Percentiles rank a stretch among this genome's conserved stretches.
Evolutionary conservation across 2,797 vertebrate genomes (phyloP).

Genomic region (Podarcis lilfordi): DNA sequence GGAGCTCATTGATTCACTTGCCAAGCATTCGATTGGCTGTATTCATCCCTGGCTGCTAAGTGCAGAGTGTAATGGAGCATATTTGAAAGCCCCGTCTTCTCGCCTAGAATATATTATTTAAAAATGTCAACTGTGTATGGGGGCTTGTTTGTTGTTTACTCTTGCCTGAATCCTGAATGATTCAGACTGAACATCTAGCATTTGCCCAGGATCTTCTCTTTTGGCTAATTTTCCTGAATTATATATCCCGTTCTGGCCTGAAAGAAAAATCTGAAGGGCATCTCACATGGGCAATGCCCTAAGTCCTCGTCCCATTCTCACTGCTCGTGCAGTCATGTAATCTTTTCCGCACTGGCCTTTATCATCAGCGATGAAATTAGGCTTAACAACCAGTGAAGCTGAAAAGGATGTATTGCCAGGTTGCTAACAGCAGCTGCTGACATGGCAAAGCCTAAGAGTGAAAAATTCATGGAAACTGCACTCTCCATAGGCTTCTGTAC

Average conservation of each 20-base stretch:
- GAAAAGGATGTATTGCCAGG: neutral
- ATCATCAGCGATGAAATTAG: conserved; percentile 20
- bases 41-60: conserved; percentile 66
- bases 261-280: conserved; percentile 21
- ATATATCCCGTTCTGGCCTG: conserved; percentile 41
- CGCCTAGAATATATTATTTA: conserved; percentile 78
- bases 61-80: conserved; percentile 64
- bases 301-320: neutral
- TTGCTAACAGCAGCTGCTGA: neutral
- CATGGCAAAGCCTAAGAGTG: neutral
- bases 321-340: conserved; percentile 15
- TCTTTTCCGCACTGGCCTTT: neutral
- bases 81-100: conserved; percentile 76
- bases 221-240: conserved; percentile 63
- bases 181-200: conserved; percentile 58
- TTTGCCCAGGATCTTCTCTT: conserved; percentile 52
- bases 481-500: neutral
- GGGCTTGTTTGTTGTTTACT: conserved; percentile 35
- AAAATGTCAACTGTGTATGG: conserved; percentile 75
- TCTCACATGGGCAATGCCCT: fast-evolving
- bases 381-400: neutral
- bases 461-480: neutral
- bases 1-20: conserved; percentile 67
- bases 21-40: conserved; percentile 68
- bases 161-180: conserved; percentile 69